phyloP scores from a whole-genome alignment of 2,113 vertebrate species.

The Cynopterus brachyotis region DNA sequence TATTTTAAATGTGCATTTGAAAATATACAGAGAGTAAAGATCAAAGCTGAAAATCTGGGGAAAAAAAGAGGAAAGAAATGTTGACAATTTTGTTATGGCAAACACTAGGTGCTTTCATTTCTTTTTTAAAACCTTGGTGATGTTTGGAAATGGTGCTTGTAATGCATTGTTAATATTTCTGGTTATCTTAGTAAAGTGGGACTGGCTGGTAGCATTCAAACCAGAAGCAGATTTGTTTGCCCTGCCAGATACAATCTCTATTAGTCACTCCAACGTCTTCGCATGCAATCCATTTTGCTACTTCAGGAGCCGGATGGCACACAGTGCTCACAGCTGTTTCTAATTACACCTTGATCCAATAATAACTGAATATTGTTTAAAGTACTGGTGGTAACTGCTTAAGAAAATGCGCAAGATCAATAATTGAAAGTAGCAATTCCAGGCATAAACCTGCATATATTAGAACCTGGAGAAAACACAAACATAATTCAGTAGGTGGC shows the following conservation, averaged over 20 bases:
- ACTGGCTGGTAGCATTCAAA: background rate
- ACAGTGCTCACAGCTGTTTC: conserved; percentile 21
- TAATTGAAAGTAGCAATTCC: background rate
- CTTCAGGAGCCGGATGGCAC: background rate
- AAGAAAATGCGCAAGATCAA: background rate
- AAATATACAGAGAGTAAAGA: background rate
- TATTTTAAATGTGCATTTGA: background rate
- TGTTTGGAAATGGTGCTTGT: background rate
- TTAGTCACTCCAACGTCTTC: background rate
- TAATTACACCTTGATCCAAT: conserved; percentile 39
- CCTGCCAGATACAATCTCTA: background rate
- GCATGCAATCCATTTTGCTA: background rate
- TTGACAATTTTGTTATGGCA: background rate
- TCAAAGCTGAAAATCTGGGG: background rate
- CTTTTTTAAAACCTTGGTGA: background rate
- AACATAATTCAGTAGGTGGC: conserved; percentile 70
- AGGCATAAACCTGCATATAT: background rate
- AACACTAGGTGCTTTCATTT: background rate
- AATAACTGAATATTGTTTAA: conserved; percentile 38
- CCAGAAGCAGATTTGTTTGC: background rate
- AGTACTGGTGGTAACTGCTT: background rate
- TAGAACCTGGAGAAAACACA: background rate
- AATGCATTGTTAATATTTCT: conserved; percentile 14
- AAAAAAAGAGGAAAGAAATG: background rate
- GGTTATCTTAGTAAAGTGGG: background rate